phyloP scores from a whole-genome alignment of 1,140 invertebrate genomes.

The Meloidogyne floridensis region DNA sequence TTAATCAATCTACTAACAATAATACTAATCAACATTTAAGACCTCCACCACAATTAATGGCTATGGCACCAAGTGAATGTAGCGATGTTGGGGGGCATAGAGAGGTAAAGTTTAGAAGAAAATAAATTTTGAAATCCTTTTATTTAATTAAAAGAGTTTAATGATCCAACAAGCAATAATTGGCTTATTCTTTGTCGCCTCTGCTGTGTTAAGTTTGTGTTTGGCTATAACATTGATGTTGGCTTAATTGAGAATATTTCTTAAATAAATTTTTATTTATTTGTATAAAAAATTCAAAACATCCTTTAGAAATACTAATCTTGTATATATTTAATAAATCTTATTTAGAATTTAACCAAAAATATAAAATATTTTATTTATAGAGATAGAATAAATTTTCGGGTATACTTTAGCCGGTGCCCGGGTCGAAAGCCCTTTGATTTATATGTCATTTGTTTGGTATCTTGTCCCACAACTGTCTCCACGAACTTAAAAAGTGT shows the following conservation, averaged over 20 bases:
- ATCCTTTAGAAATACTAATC: too few relatives aligned
- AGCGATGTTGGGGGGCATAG: not conserved
- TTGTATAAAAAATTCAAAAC: too few relatives aligned
- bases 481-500: too few relatives aligned
- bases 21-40: not conserved
- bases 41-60: not conserved
- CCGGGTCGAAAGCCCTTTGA: too few relatives aligned
- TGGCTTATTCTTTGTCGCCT: slow-evolving; percentile 3
- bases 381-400: too few relatives aligned
- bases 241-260: not conserved
- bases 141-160: not conserved
- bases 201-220: not conserved
- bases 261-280: too few relatives aligned
- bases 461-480: too few relatives aligned
- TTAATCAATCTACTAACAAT: not conserved
- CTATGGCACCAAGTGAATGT: not conserved
- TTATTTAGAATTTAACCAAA: too few relatives aligned
- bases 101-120: not conserved
- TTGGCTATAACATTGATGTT: not conserved
- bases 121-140: not conserved
- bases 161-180: slow-evolving; percentile 7
- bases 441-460: too few relatives aligned
- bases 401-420: too few relatives aligned
- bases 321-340: too few relatives aligned
- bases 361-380: too few relatives aligned